Evolutionary conservation across 1,140 invertebrate species (phyloP).

Genomic region (Marisa cornuarietis): DNA sequence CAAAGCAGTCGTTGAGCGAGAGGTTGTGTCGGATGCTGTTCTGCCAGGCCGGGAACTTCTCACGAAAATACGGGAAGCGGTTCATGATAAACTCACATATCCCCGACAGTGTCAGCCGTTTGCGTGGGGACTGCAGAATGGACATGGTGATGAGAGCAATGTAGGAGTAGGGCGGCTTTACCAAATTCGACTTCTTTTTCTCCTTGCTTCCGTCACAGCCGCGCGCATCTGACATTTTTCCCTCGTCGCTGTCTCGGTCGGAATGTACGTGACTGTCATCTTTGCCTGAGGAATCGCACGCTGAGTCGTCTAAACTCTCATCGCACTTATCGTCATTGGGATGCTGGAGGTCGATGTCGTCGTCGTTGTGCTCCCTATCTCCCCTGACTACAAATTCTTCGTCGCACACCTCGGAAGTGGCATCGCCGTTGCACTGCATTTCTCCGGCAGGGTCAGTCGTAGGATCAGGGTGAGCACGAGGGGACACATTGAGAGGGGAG

Average conservation of each 20-base stretch:
- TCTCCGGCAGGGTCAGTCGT: not conserved
- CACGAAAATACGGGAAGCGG: conserved; percentile 80
- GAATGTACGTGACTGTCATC: not conserved
- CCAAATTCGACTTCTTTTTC: conserved; percentile 62
- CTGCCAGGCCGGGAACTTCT: conserved; percentile 68
- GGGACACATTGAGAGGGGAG: conserved; percentile 20
- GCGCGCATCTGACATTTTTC: conserved; percentile 17
- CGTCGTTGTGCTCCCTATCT: conserved; percentile 8
- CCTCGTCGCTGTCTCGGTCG: conserved; percentile 20
- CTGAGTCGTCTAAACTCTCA: conserved; percentile 14
- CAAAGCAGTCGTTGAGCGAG: conserved; percentile 98
- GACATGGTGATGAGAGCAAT: conserved; percentile 98
- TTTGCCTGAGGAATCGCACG: not conserved
- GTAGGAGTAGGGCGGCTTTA: conserved; percentile 97
- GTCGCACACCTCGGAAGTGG: not conserved
- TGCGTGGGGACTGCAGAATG: conserved; percentile 95
- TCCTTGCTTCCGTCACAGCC: conserved; percentile 24
- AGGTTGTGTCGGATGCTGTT: conserved; percentile 98
- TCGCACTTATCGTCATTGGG: conserved; percentile 11
- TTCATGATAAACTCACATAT: conserved; percentile 99
- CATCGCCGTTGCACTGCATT: not conserved
- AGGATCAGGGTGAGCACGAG: conserved; percentile 7
- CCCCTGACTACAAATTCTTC: not conserved
- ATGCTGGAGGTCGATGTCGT: not conserved
- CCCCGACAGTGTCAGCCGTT: conserved; percentile 94